phyloP scores from a whole-genome alignment of 2,888 invertebrate species.

The Calephelis perditalis region DNA sequence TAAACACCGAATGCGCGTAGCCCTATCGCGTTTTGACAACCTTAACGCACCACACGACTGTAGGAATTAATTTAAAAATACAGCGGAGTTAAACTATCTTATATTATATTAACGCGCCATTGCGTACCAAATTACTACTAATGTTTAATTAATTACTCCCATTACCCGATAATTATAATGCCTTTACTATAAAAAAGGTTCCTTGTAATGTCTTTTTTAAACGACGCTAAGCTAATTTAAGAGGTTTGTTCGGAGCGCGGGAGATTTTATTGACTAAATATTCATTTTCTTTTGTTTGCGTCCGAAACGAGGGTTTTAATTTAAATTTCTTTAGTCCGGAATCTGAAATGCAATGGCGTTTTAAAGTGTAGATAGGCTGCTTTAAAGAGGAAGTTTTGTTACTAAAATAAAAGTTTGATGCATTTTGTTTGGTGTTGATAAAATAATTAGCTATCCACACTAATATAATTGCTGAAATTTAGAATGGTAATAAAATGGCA shows the following conservation, averaged over 20 bases:
- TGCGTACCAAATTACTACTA: no score
- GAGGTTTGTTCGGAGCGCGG: constrained; percentile 3
- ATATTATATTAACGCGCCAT: no score
- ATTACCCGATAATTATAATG: neutral
- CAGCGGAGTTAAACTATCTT: no score
- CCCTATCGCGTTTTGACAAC: no score
- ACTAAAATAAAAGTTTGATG: neutral
- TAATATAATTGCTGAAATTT: no score
- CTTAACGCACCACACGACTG: no score
- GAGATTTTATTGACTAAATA: constrained; percentile 11
- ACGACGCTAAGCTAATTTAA: constrained; percentile 10
- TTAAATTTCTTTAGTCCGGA: constrained; percentile 8
- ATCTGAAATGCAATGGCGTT: constrained; percentile 6
- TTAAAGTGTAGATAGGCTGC: constrained; percentile 1
- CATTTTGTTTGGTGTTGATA: neutral
- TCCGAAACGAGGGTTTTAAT: constrained; percentile 9
- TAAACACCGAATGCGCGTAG: no score
- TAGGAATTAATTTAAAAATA: no score
- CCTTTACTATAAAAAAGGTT: constrained; percentile 1
- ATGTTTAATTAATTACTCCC: neutral
- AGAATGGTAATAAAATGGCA: no score
- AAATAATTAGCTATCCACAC: no score
- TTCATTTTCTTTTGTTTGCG: constrained; percentile 11
- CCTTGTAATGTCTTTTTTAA: constrained; percentile 10
- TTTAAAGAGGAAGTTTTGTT: neutral